phyloP scores from a whole-genome alignment of 2,888 invertebrate genomes.

The Leptopterna dolabrata region DNA sequence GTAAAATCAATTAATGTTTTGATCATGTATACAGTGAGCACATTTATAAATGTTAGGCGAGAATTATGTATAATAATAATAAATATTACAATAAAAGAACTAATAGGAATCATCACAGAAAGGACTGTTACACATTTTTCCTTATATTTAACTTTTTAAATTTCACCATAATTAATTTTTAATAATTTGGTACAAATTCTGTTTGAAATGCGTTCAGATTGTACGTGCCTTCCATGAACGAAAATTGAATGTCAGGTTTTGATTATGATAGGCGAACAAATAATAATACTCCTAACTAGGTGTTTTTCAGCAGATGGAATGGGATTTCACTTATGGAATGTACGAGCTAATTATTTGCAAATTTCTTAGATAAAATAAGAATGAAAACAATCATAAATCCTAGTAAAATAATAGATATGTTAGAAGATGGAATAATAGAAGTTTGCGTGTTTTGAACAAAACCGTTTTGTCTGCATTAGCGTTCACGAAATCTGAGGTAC shows the following conservation, averaged over 20 bases:
- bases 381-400: no score
- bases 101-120: conserved; percentile 1
- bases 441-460: no score
- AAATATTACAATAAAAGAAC: conserved; percentile 7
- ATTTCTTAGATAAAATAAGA: no score
- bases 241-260: background rate
- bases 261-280: background rate
- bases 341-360: no score
- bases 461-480: no score
- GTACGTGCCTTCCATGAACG: background rate
- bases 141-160: background rate
- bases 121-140: background rate
- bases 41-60: background rate
- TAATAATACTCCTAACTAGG: no score
- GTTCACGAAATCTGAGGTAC: no score
- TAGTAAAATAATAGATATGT: no score
- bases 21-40: background rate
- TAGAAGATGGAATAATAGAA: no score
- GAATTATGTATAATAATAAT: background rate
- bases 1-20: background rate
- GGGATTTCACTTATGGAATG: no score
- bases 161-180: background rate
- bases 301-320: no score
- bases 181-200: background rate
- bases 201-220: background rate